Evolutionary conservation across 2,888 invertebrate species (phyloP).

Genomic region (Acronicta alni): DNA sequence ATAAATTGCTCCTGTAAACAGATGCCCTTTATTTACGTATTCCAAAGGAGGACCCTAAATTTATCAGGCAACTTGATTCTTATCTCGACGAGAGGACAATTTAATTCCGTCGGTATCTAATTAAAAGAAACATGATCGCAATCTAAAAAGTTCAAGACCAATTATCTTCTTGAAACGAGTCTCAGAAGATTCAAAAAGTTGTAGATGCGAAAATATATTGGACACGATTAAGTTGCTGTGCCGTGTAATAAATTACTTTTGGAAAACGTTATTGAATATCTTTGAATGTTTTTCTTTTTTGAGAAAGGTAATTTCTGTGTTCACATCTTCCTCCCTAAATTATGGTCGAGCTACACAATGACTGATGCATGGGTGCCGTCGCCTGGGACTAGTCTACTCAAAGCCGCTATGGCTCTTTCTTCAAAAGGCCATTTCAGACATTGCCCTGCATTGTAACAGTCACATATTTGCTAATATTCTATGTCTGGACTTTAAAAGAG

Average conservation of each 20-base stretch:
- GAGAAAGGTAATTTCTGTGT: background rate
- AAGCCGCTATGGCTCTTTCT: too few relatives aligned
- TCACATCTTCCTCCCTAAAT: too few relatives aligned
- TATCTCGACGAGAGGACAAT: constrained; percentile 39
- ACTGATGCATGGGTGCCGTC: too few relatives aligned
- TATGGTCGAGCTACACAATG: too few relatives aligned
- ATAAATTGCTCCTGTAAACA: constrained; percentile 43
- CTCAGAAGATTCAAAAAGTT: constrained; percentile 35
- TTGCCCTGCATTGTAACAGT: too few relatives aligned
- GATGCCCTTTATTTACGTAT: constrained; percentile 36
- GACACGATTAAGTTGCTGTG: constrained; percentile 11
- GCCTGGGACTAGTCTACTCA: too few relatives aligned
- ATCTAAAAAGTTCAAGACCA: constrained; percentile 49
- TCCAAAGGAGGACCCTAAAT: constrained; percentile 21
- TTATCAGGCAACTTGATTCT: constrained; percentile 32
- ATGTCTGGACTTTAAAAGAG: too few relatives aligned
- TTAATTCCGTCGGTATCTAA: constrained; percentile 35
- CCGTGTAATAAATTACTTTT: constrained; percentile 23
- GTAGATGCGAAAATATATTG: constrained; percentile 32
- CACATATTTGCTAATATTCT: too few relatives aligned
- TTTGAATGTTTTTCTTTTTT: background rate
- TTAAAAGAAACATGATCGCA: constrained; percentile 51
- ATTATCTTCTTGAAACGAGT: constrained; percentile 49
- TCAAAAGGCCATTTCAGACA: too few relatives aligned
- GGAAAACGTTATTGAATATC: background rate